These are phyloP conservation scores for Corythoichthys haematopterus DNA, from an alignment of 2,113 vertebrate genomes.

Conservation along the genomic window DNA sequence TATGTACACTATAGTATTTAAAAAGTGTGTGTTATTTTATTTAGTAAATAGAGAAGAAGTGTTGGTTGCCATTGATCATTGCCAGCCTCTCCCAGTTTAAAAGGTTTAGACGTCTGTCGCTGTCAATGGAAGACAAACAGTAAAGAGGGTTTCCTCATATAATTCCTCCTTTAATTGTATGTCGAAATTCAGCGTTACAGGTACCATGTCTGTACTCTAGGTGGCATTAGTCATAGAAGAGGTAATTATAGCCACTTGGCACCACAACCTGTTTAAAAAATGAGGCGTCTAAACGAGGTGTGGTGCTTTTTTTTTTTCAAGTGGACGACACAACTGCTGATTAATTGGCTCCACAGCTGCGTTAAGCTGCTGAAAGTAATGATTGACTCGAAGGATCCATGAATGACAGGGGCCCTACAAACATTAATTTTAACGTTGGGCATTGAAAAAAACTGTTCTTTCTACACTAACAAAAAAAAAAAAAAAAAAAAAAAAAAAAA, in stretches of 20 bases:
- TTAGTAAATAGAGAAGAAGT: too few species aligned
- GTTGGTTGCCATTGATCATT: too few species aligned
- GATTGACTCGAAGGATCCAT: not conserved
- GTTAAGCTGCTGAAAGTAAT: not conserved
- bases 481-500: too few species aligned
- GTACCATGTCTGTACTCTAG: not conserved
- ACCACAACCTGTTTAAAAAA: not conserved
- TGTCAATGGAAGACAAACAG: too few species aligned
- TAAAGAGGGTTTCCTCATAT: too few species aligned
- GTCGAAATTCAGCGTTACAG: not conserved
- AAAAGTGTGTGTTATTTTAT: too few species aligned
- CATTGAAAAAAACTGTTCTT: too few species aligned
- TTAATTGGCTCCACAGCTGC: not conserved
- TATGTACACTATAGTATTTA: too few species aligned
- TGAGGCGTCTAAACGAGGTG: not conserved
- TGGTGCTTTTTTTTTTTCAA: not conserved
- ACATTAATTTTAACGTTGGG: too few species aligned
- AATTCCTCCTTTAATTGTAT: not conserved
- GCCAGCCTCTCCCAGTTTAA: not conserved
- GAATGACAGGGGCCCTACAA: too few species aligned
- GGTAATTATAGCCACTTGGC: not conserved
- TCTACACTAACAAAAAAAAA: too few species aligned
- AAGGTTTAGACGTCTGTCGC: not conserved
- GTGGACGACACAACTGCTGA: not conserved
- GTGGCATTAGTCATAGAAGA: not conserved